These are phyloP conservation scores for Hydroisotoma schaefferi DNA, from an alignment of 2,888 invertebrate genomes.

Conservation along the genomic window DNA sequence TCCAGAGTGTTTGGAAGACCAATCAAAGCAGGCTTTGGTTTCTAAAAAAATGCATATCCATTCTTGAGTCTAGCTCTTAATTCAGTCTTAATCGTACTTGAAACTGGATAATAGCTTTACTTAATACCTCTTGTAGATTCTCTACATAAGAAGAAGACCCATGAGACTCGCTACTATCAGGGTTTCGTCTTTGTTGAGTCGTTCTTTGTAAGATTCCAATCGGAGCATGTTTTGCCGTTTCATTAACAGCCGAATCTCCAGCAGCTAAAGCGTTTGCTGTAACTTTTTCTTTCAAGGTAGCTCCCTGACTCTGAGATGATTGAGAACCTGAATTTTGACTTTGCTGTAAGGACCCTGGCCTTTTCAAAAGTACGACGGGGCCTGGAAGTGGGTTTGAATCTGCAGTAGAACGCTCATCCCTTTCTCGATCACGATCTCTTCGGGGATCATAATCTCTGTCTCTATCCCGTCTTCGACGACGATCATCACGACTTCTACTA, in stretches of 20 bases:
- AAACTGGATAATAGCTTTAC: neutral
- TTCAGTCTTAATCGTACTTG: neutral
- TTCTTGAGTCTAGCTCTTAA: neutral
- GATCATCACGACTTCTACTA: constrained; percentile 6
- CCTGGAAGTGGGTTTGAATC: constrained; percentile 22
- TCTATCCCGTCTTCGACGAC: constrained; percentile 17
- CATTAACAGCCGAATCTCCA: neutral
- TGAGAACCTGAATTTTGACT: too few relatives aligned
- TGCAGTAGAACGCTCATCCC: neutral
- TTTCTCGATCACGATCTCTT: constrained; percentile 21
- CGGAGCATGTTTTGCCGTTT: constrained; percentile 12
- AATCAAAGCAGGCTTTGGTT: constrained; percentile 14
- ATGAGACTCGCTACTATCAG: constrained; percentile 11
- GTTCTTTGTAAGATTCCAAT: constrained; percentile 29
- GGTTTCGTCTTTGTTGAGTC: constrained; percentile 19
- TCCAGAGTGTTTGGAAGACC: constrained; percentile 21
- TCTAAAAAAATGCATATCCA: constrained; percentile 17
- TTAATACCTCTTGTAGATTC: neutral
- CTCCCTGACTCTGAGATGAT: constrained; percentile 4
- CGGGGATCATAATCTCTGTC: constrained; percentile 25
- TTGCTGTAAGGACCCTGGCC: constrained; percentile 30
- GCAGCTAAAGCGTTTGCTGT: neutral
- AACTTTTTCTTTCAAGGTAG: neutral
- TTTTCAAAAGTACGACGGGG: constrained; percentile 32
- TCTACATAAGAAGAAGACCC: neutral